Evolutionary conservation across 2,797 vertebrate genomes (phyloP).

Genomic region (Melopsittacus undulatus): DNA sequence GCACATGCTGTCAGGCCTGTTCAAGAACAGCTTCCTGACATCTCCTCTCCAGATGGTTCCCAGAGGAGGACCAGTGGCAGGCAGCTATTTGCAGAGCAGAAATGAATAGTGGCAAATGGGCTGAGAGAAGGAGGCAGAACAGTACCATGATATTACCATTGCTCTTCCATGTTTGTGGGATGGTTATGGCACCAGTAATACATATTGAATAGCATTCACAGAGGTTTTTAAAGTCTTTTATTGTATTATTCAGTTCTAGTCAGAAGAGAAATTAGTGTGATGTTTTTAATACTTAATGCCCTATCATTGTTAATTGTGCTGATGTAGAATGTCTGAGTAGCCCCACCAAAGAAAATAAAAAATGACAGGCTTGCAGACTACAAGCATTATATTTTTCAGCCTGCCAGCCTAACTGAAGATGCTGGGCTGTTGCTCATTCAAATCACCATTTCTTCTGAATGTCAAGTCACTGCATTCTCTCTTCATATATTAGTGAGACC

Average conservation of each 20-base stretch:
- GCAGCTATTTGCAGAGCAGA: not conserved
- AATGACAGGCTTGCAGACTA: not conserved
- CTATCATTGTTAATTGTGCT: not conserved
- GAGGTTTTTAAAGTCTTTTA: not conserved
- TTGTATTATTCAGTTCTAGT: not conserved
- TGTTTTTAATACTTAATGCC: not conserved
- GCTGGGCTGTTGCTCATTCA: not conserved
- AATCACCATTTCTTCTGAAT: not conserved
- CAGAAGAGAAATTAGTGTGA: not conserved
- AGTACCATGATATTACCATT: not conserved
- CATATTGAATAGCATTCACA: not conserved
- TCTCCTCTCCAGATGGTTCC: not conserved
- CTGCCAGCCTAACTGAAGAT: not conserved
- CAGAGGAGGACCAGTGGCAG: not conserved
- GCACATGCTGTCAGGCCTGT: not conserved
- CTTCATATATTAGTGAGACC: not conserved
- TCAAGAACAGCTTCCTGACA: not conserved
- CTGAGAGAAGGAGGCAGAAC: not conserved
- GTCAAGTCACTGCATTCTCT: not conserved
- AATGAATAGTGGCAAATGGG: fast-evolving
- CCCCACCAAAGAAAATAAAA: not conserved
- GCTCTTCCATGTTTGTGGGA: not conserved
- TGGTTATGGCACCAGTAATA: not conserved
- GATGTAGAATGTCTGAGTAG: not conserved
- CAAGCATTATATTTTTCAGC: not conserved